These are phyloP conservation scores for Listrodromus nycthemerus DNA, from an alignment of 2,888 invertebrate species.

Conservation along the genomic window DNA sequence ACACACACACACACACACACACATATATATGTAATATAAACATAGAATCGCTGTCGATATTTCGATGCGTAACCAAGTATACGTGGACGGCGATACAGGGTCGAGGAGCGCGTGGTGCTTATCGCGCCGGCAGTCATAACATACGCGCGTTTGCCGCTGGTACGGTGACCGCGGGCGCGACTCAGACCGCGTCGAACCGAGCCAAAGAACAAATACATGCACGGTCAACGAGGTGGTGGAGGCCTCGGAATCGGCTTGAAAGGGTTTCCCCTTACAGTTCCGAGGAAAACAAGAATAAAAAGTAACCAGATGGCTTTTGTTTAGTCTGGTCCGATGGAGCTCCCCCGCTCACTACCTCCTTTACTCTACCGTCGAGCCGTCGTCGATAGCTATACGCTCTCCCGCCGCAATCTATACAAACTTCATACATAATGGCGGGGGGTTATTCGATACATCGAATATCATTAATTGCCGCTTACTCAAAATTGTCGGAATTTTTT, in stretches of 20 bases:
- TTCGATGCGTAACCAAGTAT: background rate
- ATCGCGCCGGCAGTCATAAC: slow-evolving; percentile 65
- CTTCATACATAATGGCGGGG: slow-evolving; percentile 38
- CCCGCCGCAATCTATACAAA: slow-evolving; percentile 45
- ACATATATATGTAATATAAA: no score
- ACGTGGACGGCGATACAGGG: slow-evolving; percentile 1
- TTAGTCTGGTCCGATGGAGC: slow-evolving; percentile 74
- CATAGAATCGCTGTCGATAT: background rate
- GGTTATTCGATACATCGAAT: slow-evolving; percentile 32
- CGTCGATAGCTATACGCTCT: slow-evolving; percentile 51
- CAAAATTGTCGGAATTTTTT: background rate
- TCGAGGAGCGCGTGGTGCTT: slow-evolving; percentile 34
- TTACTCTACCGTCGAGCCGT: slow-evolving; percentile 57
- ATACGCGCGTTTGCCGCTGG: slow-evolving; percentile 66
- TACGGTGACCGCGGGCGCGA: slow-evolving; percentile 62
- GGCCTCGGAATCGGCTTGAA: slow-evolving; percentile 69
- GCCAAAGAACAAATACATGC: slow-evolving; percentile 58
- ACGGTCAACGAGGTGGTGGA: slow-evolving; percentile 62
- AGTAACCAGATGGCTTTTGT: slow-evolving; percentile 78
- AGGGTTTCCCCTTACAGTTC: slow-evolving; percentile 70
- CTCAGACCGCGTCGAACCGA: slow-evolving; percentile 56
- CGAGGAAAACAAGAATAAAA: slow-evolving; percentile 63
- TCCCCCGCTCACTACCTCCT: slow-evolving; percentile 50
- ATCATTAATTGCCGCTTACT: slow-evolving; percentile 17
- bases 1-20: no score